A percentile compares a stretch with the other conserved stretches of the same genome.
These are phyloP conservation scores for Donacobius atricapilla DNA, from an alignment of 2,113 vertebrate species.

Conservation along the genomic window DNA sequence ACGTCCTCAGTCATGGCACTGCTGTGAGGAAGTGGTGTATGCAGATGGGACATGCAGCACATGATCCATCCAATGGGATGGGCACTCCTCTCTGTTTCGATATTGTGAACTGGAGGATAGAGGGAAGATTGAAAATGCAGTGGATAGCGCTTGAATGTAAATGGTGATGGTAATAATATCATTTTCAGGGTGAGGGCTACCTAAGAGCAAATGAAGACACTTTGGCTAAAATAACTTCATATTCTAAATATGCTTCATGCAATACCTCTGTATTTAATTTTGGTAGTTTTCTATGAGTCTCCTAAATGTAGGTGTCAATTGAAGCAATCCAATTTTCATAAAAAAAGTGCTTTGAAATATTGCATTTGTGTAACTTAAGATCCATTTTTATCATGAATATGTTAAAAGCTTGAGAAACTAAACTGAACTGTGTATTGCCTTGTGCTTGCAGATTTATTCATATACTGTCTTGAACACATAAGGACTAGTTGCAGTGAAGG, in stretches of 20 bases:
- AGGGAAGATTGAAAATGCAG: background rate
- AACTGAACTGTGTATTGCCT: background rate
- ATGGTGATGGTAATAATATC: background rate
- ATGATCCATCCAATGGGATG: constrained; percentile 68
- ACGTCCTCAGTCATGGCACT: background rate
- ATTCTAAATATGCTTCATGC: background rate
- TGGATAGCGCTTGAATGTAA: background rate
- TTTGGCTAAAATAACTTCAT: background rate
- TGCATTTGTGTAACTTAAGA: background rate
- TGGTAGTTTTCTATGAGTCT: background rate
- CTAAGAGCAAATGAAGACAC: background rate
- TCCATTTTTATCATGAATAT: background rate
- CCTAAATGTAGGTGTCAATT: background rate
- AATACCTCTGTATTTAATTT: background rate
- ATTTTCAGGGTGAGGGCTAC: background rate
- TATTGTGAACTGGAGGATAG: background rate
- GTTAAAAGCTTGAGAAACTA: background rate
- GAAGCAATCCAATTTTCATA: background rate
- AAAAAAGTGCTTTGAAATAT: background rate
- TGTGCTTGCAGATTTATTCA: background rate
- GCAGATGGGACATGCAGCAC: constrained; percentile 58
- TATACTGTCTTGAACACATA: background rate
- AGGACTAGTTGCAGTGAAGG: background rate
- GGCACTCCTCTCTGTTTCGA: background rate
- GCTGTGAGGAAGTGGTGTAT: constrained; percentile 39